A percentile compares a stretch with the other conserved stretches of the same genome.
Conservation (phyloP, 2,797 vertebrate species). For the Onychomys leucogaster region DNA sequence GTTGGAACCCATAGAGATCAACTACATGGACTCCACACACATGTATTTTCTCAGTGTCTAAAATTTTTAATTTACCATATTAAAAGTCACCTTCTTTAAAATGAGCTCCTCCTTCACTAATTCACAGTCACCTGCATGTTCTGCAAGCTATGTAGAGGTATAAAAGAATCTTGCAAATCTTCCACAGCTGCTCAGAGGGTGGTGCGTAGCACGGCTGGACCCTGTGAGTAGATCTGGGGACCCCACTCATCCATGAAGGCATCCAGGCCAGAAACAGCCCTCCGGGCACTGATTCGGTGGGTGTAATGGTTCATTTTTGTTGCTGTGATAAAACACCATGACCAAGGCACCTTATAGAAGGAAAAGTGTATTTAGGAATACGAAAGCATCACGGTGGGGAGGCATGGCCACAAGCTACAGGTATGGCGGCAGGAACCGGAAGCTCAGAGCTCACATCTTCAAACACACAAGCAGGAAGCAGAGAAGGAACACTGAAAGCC, state of each 20-base stretch:
- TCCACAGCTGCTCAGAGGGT: neutral
- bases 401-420: neutral
- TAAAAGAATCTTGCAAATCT: neutral
- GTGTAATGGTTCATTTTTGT: neutral
- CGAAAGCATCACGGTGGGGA: neutral
- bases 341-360: neutral
- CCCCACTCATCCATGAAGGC: neutral
- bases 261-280: neutral
- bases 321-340: neutral
- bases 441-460: neutral
- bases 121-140: neutral
- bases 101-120: neutral
- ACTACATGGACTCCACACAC: neutral
- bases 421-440: neutral
- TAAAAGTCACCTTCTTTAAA: neutral
- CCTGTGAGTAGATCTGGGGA: neutral
- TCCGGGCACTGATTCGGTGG: neutral
- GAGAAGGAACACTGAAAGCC: neutral
- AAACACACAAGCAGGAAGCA: neutral
- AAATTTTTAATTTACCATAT: neutral
- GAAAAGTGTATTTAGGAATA: neutral
- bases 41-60: neutral
- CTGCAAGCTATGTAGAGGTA: neutral
- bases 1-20: too few relatives aligned
- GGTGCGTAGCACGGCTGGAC: neutral